Percentiles rank a stretch among this genome's conserved stretches.
Conservation (phyloP, 2,797 vertebrate genomes). For the Dryobates pubescens region DNA sequence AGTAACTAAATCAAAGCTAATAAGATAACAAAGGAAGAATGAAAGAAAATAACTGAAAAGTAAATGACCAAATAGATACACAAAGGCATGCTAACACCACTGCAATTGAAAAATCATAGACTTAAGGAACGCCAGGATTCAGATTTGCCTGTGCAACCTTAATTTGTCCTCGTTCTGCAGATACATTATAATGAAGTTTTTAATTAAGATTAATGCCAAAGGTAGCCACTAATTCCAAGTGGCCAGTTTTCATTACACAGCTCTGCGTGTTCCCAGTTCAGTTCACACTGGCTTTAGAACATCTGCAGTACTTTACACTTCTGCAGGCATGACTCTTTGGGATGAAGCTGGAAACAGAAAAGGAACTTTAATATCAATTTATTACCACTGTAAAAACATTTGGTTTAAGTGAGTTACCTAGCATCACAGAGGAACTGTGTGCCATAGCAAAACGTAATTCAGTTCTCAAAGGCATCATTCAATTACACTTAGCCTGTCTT, state of each 20-base stretch:
- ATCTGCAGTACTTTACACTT: conserved; percentile 16
- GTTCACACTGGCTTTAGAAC: conserved; percentile 2
- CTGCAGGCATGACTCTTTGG: neutral
- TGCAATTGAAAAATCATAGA: conserved; percentile 9
- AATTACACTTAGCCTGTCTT: neutral
- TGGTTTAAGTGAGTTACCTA: conserved; percentile 33
- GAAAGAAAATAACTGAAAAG: conserved; percentile 11
- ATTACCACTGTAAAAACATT: conserved; percentile 42
- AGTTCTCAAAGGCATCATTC: neutral
- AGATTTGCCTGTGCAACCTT: conserved; percentile 29
- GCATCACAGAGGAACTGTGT: conserved; percentile 7
- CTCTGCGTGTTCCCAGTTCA: neutral
- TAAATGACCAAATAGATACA: neutral
- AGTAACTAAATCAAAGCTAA: neutral
- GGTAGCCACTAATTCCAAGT: conserved; percentile 61
- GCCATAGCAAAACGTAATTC: conserved; percentile 7
- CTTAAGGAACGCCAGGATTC: conserved; percentile 16
- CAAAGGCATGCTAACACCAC: neutral
- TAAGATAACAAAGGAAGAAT: neutral
- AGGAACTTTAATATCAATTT: conserved; percentile 44
- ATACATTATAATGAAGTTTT: conserved; percentile 58
- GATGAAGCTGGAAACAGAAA: conserved; percentile 10
- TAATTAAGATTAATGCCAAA: conserved; percentile 70
- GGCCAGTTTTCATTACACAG: conserved; percentile 52
- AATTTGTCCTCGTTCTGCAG: conserved; percentile 32